These are phyloP conservation scores for Eurystomus gularis DNA, from an alignment of 2,113 vertebrate species.

Conservation along the genomic window DNA sequence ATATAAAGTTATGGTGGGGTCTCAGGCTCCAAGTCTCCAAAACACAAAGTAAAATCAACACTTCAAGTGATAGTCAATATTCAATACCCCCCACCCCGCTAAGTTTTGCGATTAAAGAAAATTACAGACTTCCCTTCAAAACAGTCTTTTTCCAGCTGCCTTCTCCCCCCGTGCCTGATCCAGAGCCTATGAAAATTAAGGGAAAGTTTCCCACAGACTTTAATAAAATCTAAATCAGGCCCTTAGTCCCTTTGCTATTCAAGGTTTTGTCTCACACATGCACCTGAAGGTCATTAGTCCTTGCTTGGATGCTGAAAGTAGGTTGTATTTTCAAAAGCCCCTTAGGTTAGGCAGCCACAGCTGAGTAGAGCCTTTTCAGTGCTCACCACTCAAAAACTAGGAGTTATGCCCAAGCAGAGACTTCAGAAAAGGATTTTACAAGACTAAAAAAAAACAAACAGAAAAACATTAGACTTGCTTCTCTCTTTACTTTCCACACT, in stretches of 20 bases:
- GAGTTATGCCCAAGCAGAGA: not conserved
- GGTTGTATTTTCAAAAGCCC: not conserved
- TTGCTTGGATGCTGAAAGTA: not conserved
- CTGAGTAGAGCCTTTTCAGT: not conserved
- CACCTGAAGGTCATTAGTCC: not conserved
- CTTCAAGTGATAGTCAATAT: not conserved
- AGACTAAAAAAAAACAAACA: not conserved
- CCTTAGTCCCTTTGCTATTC: not conserved
- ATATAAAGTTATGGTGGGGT: not conserved
- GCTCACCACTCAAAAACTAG: not conserved
- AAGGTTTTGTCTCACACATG: not conserved
- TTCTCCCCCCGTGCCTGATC: not conserved
- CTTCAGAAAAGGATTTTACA: not conserved
- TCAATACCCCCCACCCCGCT: not conserved
- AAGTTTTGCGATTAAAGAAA: not conserved
- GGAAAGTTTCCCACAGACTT: not conserved
- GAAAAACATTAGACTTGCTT: not conserved
- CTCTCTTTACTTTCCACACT: not conserved
- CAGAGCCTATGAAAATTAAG: not conserved
- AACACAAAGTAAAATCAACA: not conserved
- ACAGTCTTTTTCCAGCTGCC: not conserved
- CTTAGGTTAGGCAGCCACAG: not conserved
- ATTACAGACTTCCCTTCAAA: not conserved
- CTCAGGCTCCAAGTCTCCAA: not conserved
- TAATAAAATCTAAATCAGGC: not conserved